These are phyloP conservation scores for Macaria notata DNA, from an alignment of 2,888 invertebrate genomes.

Conservation along the genomic window DNA sequence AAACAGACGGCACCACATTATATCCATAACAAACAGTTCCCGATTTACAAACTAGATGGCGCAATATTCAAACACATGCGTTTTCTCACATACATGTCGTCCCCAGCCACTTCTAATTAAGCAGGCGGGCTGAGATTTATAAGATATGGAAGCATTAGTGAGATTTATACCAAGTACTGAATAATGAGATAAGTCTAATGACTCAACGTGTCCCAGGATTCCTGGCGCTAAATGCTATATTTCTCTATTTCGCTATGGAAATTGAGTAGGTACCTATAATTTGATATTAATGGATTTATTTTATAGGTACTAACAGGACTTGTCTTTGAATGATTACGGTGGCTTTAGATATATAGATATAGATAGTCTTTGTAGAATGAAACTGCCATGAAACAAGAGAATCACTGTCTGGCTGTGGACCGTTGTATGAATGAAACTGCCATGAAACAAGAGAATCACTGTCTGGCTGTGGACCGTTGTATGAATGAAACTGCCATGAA, in stretches of 20 bases:
- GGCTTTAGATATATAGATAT: too few relatives aligned
- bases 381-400: too few relatives aligned
- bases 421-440: too few relatives aligned
- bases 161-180: slow-evolving; percentile 75
- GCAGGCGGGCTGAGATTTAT: slow-evolving; percentile 71
- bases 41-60: slow-evolving; percentile 22
- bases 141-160: slow-evolving; percentile 77
- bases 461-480: too few relatives aligned
- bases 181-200: slow-evolving; percentile 76
- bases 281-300: neutral
- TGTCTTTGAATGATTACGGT: slow-evolving; percentile 3
- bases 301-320: slow-evolving; percentile 15
- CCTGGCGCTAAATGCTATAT: slow-evolving; percentile 21
- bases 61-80: slow-evolving; percentile 33
- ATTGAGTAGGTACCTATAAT: slow-evolving; percentile 18
- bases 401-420: too few relatives aligned
- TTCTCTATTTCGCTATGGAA: slow-evolving; percentile 17
- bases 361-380: neutral
- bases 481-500: too few relatives aligned
- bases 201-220: slow-evolving; percentile 32
- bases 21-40: neutral
- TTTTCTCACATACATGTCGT: slow-evolving; percentile 27
- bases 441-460: too few relatives aligned
- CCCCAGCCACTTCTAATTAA: slow-evolving; percentile 72
- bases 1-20: too few relatives aligned